Evolutionary conservation across 2,797 vertebrate genomes (phyloP).

Genomic region (Poecilia picta): DNA sequence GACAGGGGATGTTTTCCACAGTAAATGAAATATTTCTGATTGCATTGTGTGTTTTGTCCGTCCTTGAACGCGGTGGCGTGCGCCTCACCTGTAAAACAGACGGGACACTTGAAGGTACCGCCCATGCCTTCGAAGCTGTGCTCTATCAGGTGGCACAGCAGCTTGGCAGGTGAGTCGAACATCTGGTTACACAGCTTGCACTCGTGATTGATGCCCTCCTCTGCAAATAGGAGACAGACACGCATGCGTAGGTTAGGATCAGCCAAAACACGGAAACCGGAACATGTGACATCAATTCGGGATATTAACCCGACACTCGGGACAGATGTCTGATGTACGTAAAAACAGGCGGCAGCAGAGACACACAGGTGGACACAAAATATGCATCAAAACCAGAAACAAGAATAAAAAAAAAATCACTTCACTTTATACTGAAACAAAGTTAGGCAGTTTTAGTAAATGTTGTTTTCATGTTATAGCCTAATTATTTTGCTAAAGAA

Average conservation of each 20-base stretch:
- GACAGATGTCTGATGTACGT: constrained; percentile 27
- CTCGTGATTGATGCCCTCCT: constrained; percentile 99
- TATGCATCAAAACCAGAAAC: background rate
- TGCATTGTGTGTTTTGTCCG: constrained; percentile 44
- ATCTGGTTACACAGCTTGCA: constrained; percentile 99
- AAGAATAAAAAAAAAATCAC: background rate
- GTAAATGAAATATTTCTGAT: background rate
- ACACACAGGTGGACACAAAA: background rate
- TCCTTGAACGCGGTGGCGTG: constrained; percentile 62
- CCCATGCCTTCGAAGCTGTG: constrained; percentile 99
- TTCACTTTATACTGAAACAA: background rate
- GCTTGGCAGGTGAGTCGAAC: constrained; percentile 99
- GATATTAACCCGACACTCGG: constrained; percentile 21
- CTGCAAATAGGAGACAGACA: constrained; percentile 87
- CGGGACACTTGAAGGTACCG: constrained; percentile 99
- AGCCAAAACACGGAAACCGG: constrained; percentile 55
- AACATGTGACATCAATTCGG: constrained; percentile 81
- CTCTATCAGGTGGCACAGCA: constrained; percentile 99
- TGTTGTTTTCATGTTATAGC: background rate
- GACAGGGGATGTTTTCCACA: background rate
- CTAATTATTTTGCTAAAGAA: background rate
- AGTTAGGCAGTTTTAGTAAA: background rate
- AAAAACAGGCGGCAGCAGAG: background rate
- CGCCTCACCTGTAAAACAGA: constrained; percentile 98
- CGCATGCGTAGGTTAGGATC: constrained; percentile 51